These are phyloP conservation scores for Aplodontia rufa DNA, from an alignment of 2,113 vertebrate species.

Conservation along the genomic window DNA sequence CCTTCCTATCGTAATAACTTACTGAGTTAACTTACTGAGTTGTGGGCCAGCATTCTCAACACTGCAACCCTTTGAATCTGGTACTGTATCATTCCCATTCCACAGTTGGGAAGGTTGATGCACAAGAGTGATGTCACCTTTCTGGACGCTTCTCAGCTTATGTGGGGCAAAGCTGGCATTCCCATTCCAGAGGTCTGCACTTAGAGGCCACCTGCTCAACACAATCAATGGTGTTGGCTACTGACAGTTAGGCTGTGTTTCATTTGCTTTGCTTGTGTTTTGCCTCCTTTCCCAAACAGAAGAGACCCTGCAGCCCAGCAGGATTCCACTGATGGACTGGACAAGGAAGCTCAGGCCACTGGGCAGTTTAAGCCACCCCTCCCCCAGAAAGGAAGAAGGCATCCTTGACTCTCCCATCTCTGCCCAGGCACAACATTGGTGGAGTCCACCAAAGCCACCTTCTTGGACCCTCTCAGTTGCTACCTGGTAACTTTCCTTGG, in stretches of 20 bases:
- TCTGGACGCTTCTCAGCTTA: background rate
- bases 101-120: background rate
- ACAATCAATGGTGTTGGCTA: background rate
- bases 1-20: background rate
- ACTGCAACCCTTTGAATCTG: background rate
- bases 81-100: conserved; percentile 7
- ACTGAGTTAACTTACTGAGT: background rate
- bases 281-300: background rate
- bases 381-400: background rate
- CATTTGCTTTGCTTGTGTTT: rapidly evolving
- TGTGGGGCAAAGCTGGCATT: background rate
- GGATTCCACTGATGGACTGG: background rate
- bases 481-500: conserved; percentile 69
- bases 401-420: background rate
- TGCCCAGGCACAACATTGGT: background rate
- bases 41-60: background rate
- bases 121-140: background rate
- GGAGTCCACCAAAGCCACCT: conserved; percentile 10
- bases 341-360: background rate
- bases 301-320: background rate
- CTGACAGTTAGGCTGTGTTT: background rate
- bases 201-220: background rate
- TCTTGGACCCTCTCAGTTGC: conserved; percentile 13
- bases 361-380: background rate
- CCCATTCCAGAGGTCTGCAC: background rate